A percentile compares a stretch with the other conserved stretches of the same genome.
These are phyloP conservation scores for Cryptoleucopteryx plumbea DNA, from an alignment of 2,113 vertebrate genomes.

Conservation along the genomic window DNA sequence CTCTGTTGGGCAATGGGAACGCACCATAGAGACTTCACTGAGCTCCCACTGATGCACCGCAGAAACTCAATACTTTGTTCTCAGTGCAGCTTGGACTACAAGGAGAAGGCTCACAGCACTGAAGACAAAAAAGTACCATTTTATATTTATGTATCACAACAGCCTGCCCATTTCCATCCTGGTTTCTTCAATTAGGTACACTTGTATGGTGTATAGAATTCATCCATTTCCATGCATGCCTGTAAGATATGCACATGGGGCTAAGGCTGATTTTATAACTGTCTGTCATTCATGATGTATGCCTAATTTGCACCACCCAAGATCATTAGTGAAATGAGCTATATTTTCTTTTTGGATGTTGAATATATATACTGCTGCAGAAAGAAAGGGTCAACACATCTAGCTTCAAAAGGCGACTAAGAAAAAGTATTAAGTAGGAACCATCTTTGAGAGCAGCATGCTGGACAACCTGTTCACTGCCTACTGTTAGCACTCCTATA, in stretches of 20 bases:
- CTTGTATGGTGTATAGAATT: accelerated
- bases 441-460: accelerated
- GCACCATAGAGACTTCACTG: neutral
- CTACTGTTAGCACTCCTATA: neutral
- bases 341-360: neutral
- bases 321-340: neutral
- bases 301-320: neutral
- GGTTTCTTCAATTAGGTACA: neutral
- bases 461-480: neutral
- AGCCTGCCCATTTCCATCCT: neutral
- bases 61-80: neutral
- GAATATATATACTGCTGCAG: neutral
- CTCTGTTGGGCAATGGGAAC: neutral
- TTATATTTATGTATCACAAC: neutral
- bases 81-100: accelerated
- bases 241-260: neutral
- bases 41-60: accelerated
- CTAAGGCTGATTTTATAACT: neutral
- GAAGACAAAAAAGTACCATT: accelerated
- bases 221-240: neutral
- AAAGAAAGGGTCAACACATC: neutral
- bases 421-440: neutral
- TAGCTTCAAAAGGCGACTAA: neutral
- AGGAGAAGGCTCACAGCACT: neutral
- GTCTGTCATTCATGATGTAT: neutral